These are phyloP conservation scores for Pontoporia blainvillei DNA, from an alignment of 2,113 vertebrate genomes.

Conservation along the genomic window DNA sequence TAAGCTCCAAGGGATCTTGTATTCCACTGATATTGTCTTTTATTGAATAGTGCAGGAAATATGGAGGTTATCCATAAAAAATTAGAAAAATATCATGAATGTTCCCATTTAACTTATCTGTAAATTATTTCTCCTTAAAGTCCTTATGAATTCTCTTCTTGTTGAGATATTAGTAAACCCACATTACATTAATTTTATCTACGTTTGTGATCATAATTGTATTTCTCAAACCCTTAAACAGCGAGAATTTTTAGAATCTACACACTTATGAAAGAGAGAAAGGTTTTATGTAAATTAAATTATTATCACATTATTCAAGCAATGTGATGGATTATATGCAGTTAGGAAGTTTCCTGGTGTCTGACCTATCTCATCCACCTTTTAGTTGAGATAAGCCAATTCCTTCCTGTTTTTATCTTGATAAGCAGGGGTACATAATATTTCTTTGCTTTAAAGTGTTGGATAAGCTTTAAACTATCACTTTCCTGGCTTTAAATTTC, in stretches of 20 bases:
- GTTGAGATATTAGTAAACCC: neutral
- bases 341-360: neutral
- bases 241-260: neutral
- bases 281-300: neutral
- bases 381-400: neutral
- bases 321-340: neutral
- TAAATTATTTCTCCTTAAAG: neutral
- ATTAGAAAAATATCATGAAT: neutral
- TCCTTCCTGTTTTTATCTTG: neutral
- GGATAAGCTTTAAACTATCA: neutral
- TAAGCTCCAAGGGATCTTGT: neutral
- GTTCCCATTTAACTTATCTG: neutral
- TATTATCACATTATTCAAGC: neutral
- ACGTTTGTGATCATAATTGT: neutral
- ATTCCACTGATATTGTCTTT: neutral
- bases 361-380: neutral
- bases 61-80: neutral
- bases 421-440: neutral
- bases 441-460: conserved; percentile 21
- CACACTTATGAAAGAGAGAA: neutral
- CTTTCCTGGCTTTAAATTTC: neutral
- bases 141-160: neutral
- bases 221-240: neutral
- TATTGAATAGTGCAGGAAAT: neutral
- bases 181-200: conserved; percentile 8